A percentile compares a stretch with the other conserved stretches of the same genome.
Evolutionary conservation across 2,888 invertebrate genomes (phyloP).

Genomic region (Hyles lineata): DNA sequence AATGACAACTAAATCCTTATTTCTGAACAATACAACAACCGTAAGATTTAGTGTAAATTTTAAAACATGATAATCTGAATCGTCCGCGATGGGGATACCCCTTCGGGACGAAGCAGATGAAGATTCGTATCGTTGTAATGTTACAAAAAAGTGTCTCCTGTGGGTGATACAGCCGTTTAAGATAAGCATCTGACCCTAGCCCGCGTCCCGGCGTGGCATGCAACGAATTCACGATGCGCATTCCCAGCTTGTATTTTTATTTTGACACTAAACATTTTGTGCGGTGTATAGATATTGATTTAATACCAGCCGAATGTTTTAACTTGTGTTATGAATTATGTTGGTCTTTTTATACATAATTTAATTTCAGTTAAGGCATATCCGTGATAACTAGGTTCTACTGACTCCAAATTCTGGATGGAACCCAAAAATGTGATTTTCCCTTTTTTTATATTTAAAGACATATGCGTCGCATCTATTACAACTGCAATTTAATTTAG

Average conservation of each 20-base stretch:
- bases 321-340: not conserved
- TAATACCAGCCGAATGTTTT: slow-evolving; percentile 9
- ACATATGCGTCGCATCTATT: too few species aligned
- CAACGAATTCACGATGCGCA: slow-evolving; percentile 79
- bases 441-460: too few species aligned
- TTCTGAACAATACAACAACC: not conserved
- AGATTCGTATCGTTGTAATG: slow-evolving; percentile 74
- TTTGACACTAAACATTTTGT: slow-evolving; percentile 56
- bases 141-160: slow-evolving; percentile 82
- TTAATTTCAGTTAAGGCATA: not conserved
- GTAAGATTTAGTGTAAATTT: slow-evolving; percentile 1
- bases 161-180: slow-evolving; percentile 84
- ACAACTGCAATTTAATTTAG: too few species aligned
- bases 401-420: too few species aligned
- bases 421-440: too few species aligned
- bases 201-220: slow-evolving; percentile 71
- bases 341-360: not conserved
- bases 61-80: slow-evolving; percentile 33
- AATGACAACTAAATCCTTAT: not conserved
- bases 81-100: slow-evolving; percentile 20
- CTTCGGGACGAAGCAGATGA: slow-evolving; percentile 55
- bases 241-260: slow-evolving; percentile 70
- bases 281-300: slow-evolving; percentile 34
- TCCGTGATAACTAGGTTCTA: too few species aligned
- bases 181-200: slow-evolving; percentile 82